Evolutionary conservation across 2,888 invertebrate species (phyloP), one percentile per base, ranked within the genome.

Genomic region (Tetranychus piercei): DNA sequence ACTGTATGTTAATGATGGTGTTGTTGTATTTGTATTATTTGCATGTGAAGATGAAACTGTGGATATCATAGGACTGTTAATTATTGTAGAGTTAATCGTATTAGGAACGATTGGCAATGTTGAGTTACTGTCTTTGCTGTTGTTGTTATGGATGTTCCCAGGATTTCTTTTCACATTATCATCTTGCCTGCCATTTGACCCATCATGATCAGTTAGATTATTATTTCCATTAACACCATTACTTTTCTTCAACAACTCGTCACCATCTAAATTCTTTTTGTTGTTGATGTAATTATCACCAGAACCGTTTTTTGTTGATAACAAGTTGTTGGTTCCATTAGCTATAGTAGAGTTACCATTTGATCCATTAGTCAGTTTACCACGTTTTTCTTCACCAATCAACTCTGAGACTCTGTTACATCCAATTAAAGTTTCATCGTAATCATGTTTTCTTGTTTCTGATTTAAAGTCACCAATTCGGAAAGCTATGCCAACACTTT

Each of bases 381-480:
- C 55, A 55, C 55, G 55, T 55, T 55, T 55, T 15, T 55, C 55
- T 55, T 55, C 55, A 55, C 55, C 55, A 55, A 55, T 55, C 15
- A 55, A 55, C 55, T 55, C 55, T 9, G 55, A 55, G 55, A 55
- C 55, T 55, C 55, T 55, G 55, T 55, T 55, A 55, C 55, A 55
- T 9, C 55, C 55, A 55, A 55, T 55, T 55, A 55, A 55, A 15
- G 55, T 55, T 15, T 55, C 55, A 55, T 55, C 55, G 55, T 55
- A 55, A 15, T 55, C 55, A 55, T 55, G 55, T 55, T 55, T 55
- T 7, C 55, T 55, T 9, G 55, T 55, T 69, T 69, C 69, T 1
- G 69, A 69, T 69, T 69, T 69, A 22, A 69, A 69, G 20, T 69
- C 69, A 69, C 69, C 20, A 23, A 69, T 69, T 20, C 34, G 20